Conservation (phyloP, 1,140 invertebrate genomes). For the Protaetia brevitarsis region DNA sequence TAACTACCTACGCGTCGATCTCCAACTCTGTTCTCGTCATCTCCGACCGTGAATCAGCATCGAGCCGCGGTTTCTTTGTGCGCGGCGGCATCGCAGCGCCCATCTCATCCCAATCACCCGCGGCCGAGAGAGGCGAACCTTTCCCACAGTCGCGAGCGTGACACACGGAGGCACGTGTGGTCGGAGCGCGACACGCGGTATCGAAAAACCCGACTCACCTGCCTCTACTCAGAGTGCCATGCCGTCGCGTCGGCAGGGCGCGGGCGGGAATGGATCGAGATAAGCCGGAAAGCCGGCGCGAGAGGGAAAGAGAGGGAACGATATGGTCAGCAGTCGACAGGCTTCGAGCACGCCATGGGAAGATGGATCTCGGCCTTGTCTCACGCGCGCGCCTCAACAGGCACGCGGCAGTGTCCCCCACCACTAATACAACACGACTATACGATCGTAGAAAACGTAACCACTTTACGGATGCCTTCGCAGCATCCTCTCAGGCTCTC, state of each 20-base stretch:
- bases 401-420: conserved; percentile 16
- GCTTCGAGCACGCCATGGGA: conserved; percentile 21
- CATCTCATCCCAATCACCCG: conserved; percentile 32
- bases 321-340: background rate
- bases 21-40: conserved; percentile 28
- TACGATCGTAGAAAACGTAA: background rate
- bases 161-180: conserved; percentile 42
- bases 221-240: too few species aligned
- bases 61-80: conserved; percentile 29
- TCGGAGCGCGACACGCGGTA: conserved; percentile 32
- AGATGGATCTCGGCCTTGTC: conserved; percentile 23
- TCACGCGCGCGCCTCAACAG: conserved; percentile 19
- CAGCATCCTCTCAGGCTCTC: conserved; percentile 19
- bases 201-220: too few species aligned
- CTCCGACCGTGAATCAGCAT: conserved; percentile 31
- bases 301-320: background rate
- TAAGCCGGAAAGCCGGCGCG: background rate
- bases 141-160: conserved; percentile 42
- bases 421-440: background rate
- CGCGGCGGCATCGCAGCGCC: conserved; percentile 23
- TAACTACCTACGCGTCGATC: background rate
- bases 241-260: too few species aligned
- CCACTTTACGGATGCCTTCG: conserved; percentile 20
- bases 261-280: too few species aligned
- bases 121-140: conserved; percentile 33